phyloP scores from a whole-genome alignment of 2,888 invertebrate species.

The Automeris io region DNA sequence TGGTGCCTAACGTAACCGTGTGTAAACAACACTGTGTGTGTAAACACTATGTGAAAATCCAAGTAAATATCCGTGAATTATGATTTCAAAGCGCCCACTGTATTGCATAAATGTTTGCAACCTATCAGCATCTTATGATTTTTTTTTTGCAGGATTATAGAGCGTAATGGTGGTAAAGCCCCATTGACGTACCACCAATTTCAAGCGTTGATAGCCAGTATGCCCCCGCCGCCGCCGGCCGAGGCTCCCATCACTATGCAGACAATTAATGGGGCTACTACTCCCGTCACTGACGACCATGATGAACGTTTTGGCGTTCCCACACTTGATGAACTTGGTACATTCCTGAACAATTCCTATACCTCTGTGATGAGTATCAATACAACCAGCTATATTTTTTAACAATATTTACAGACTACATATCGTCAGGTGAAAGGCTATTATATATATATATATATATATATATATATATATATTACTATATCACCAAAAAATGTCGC shows the following conservation, averaged over 20 bases:
- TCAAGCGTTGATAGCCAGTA: slow-evolving; percentile 85
- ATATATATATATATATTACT: too few relatives aligned
- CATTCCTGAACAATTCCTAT: not conserved
- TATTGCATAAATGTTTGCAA: not conserved
- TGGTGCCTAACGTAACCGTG: too few relatives aligned
- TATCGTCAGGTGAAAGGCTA: too few relatives aligned
- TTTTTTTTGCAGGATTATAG: slow-evolving; percentile 80
- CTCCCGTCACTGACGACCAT: slow-evolving; percentile 85
- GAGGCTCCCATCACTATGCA: slow-evolving; percentile 73
- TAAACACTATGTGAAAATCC: too few relatives aligned
- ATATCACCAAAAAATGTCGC: too few relatives aligned
- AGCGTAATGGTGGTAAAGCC: slow-evolving; percentile 86
- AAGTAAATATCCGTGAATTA: not conserved
- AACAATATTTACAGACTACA: too few relatives aligned
- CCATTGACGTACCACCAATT: slow-evolving; percentile 93
- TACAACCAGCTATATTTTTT: too few relatives aligned
- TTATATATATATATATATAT: too few relatives aligned
- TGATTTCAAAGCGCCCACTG: not conserved
- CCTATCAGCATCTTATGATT: not conserved
- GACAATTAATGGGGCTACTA: slow-evolving; percentile 78
- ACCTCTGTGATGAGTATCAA: too few relatives aligned
- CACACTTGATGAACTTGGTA: slow-evolving; percentile 87
- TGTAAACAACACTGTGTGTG: too few relatives aligned
- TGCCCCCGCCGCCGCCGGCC: slow-evolving; percentile 85
- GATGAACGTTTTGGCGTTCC: slow-evolving; percentile 91